phyloP scores from a whole-genome alignment of 2,113 vertebrate genomes.

The Hiodon tergisus region DNA sequence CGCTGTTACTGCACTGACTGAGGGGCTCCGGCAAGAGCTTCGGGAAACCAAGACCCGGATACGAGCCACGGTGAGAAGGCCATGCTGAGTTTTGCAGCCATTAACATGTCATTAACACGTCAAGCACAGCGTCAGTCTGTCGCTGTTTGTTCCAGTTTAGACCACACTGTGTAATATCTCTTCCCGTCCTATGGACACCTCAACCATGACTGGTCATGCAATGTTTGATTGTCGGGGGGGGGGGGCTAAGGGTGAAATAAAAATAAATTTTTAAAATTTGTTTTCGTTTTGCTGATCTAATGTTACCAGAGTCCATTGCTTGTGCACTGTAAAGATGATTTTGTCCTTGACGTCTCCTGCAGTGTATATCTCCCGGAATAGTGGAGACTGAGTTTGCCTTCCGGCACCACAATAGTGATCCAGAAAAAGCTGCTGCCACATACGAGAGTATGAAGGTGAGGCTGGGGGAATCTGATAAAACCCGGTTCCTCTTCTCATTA shows the following conservation, averaged over 20 bases:
- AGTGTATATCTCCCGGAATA: conserved; percentile 92
- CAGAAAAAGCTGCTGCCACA: conserved; percentile 82
- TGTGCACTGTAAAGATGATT: not conserved
- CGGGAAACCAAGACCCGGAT: conserved; percentile 84
- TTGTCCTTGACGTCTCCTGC: conserved; percentile 30
- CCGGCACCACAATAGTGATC: conserved; percentile 82
- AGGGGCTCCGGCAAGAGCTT: conserved; percentile 88
- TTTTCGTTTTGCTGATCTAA: not conserved
- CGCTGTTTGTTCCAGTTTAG: too few species aligned
- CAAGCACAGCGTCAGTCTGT: not conserved
- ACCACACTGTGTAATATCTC: too few species aligned
- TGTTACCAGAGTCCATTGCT: not conserved
- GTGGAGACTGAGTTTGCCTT: conserved; percentile 95
- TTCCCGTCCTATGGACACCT: too few species aligned
- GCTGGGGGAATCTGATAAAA: not conserved
- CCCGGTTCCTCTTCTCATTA: too few species aligned
- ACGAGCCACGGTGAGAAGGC: conserved; percentile 77
- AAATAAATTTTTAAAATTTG: too few species aligned
- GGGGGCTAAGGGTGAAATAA: too few species aligned
- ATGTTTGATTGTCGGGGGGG: too few species aligned
- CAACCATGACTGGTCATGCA: too few species aligned
- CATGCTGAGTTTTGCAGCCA: not conserved
- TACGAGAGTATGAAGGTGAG: conserved; percentile 91
- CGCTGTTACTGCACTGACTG: conserved; percentile 84
- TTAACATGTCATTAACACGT: too few species aligned